Base-by-base conservation (phyloP, 2,888 invertebrate species). In the Endomychus coccineus region DNA sequence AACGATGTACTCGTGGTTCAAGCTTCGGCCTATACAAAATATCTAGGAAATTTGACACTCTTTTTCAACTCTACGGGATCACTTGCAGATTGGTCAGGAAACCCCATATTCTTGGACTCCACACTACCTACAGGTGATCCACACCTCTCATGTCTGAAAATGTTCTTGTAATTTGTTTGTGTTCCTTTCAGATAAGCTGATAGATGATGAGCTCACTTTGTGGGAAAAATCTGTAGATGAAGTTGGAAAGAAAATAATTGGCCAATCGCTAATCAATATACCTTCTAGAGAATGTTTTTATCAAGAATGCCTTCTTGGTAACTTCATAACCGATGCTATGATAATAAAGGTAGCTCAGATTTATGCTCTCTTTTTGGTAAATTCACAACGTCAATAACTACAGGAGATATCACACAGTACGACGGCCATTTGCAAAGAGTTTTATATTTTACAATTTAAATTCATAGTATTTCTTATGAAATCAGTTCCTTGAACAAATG, bases 31-130 rank as follows among this genome's bases (percentile, higher is more conserved):
- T 83, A 76, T 62, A 77, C 80, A 1, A 77, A 79, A 54, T 91
- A 88, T 59, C 66, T 91, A 23, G 90, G 90, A 7, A 75, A 80
- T 56, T 69, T 91, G 31, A 77, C 78, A 15, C 71, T 89, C 1
- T 74, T 64, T 48, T 83, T 88, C 55, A 74, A 89, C 59, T 67
- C 71, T 0, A 54, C 69, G 0, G 88, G 88, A 3, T 72, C 77
- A 40, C 66, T 87, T 1, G 61, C 68, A 4, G 53, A 63, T 5
- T 87, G 79, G 74, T 37, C 43, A 13, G 90, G 90, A 1, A 73
- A 77, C 36, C 87, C 87, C 0, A 74, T 86, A 40, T 80, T 74
- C 33, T 31, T 37, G 36, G 27, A 32, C 10, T 19, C 30, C 24
- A 2, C 6, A 27, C 22, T 37, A 23, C 11, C 12, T 7, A 24